phyloP scores from a whole-genome alignment of 2,113 vertebrate genomes.

The Laterallus jamaicensis region DNA sequence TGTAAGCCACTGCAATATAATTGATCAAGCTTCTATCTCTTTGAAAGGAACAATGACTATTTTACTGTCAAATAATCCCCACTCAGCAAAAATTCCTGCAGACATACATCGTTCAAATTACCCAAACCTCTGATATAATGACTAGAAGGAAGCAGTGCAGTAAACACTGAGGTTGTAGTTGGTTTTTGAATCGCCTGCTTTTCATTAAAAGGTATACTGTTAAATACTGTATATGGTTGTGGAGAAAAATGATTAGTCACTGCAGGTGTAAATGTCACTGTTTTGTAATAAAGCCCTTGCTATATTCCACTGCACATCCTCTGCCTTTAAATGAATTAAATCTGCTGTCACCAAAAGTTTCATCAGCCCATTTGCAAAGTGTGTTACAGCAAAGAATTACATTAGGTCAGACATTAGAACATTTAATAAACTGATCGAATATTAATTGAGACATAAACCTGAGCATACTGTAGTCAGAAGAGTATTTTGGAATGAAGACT shows the following conservation, averaged over 20 bases:
- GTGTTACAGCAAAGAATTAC: not conserved
- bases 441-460: not conserved
- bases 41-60: not conserved
- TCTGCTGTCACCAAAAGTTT: not conserved
- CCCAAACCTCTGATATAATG: not conserved
- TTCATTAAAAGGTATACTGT: not conserved
- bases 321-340: not conserved
- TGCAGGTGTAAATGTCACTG: not conserved
- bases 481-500: not conserved
- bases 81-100: constrained; percentile 42
- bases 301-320: not conserved
- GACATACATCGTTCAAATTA: not conserved
- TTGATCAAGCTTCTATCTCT: constrained; percentile 41
- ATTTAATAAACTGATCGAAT: not conserved
- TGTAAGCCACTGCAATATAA: constrained; percentile 4
- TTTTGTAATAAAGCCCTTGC: not conserved
- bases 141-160: not conserved
- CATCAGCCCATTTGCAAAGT: not conserved
- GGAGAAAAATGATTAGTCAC: not conserved
- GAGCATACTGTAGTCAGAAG: not conserved
- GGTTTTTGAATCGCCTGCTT: not conserved
- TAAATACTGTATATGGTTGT: not conserved
- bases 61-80: not conserved
- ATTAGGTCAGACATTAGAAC: not conserved
- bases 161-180: not conserved